Evolutionary conservation across 2,113 vertebrate genomes (phyloP).

Genomic region (Gavia stellata): DNA sequence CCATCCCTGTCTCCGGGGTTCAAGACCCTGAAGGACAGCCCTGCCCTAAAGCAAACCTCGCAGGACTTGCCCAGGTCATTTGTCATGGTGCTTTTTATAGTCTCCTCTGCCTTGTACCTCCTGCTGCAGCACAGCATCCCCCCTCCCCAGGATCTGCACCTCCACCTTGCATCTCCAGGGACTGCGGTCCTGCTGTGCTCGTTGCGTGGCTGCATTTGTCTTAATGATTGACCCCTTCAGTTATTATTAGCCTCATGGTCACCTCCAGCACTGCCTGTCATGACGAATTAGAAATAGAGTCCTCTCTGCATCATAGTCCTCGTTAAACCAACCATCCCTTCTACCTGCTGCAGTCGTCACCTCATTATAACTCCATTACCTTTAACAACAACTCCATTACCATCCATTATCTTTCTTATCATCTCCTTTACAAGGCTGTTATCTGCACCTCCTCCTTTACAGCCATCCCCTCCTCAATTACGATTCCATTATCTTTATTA

Average conservation of each 20-base stretch:
- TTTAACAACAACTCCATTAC: conserved; percentile 65
- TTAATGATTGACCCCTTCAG: conserved; percentile 19
- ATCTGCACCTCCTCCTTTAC: conserved; percentile 67
- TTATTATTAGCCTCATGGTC: conserved; percentile 18
- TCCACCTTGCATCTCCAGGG: background rate
- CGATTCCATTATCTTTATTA: conserved; percentile 73
- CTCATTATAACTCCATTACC: conserved; percentile 76
- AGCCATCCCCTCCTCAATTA: conserved; percentile 72
- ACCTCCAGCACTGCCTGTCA: conserved; percentile 6
- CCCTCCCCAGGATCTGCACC: background rate
- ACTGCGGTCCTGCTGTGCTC: background rate
- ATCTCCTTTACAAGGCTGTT: conserved; percentile 58
- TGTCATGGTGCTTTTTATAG: background rate
- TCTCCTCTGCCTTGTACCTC: background rate
- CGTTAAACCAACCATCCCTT: conserved; percentile 47
- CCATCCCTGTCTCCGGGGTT: background rate
- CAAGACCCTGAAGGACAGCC: background rate
- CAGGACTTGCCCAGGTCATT: background rate
- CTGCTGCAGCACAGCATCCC: background rate
- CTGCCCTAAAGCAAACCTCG: background rate
- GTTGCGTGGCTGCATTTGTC: background rate
- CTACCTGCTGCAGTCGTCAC: conserved; percentile 10
- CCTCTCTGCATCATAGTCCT: conserved; percentile 9
- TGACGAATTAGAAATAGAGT: background rate
- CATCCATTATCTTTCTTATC: conserved; percentile 66